Evolutionary conservation across 2,113 vertebrate species (phyloP).

Genomic region (Mustela nigripes): DNA sequence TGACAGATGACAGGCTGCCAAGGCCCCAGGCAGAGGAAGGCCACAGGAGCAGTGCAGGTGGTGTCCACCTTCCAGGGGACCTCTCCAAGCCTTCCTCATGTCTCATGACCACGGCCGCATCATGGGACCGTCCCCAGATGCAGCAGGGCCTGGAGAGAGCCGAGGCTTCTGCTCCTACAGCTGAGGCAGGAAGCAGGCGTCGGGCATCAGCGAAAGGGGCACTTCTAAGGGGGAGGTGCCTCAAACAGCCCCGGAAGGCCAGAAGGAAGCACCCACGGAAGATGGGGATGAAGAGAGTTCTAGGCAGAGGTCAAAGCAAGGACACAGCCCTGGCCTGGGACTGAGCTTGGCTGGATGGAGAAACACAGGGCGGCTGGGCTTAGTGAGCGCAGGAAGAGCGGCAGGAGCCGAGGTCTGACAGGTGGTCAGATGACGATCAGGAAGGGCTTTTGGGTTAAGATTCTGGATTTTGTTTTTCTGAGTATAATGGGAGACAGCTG

Average conservation of each 20-base stretch:
- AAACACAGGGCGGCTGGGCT: fast-evolving
- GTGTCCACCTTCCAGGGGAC: too few relatives aligned
- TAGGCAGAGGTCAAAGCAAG: background rate
- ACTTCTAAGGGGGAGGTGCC: background rate
- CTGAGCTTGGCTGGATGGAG: background rate
- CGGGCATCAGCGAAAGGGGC: too few relatives aligned
- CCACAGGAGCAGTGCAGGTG: fast-evolving
- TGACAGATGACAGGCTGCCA: background rate
- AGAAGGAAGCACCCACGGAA: background rate
- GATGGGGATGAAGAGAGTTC: background rate
- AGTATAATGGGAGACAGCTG: background rate
- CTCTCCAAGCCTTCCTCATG: too few relatives aligned
- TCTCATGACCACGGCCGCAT: background rate
- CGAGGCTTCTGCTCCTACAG: background rate
- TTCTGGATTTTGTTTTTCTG: background rate
- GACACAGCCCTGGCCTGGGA: background rate
- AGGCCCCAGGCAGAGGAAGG: background rate
- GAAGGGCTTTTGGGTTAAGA: background rate
- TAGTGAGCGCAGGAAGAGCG: background rate
- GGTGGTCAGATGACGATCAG: background rate
- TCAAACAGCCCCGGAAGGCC: background rate
- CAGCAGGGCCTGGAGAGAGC: background rate
- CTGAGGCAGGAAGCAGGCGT: background rate
- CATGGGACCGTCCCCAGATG: background rate
- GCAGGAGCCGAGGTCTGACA: background rate